Base-by-base conservation (phyloP, 2,888 invertebrate genomes). In the Ditula angustiorana region DNA sequence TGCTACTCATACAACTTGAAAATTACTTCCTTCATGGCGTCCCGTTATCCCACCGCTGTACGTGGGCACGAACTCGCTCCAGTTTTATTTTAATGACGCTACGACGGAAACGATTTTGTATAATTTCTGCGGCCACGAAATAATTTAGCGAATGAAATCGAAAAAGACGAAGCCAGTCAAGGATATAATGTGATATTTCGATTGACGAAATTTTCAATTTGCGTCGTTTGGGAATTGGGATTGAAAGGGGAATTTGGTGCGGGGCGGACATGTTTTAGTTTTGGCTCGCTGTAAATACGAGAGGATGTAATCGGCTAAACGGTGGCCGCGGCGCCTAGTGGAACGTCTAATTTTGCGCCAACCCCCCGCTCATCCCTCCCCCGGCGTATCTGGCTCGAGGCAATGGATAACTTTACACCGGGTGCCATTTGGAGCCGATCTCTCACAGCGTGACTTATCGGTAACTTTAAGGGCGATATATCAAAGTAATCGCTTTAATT, bases 401-500 rank as follows among this genome's bases (percentile, higher is more conserved):
- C 88, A 80, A 86, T 85, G 85, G 88, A 85, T 88, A 90, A 90
- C 86, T 90, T 90, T 85, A 86, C 87, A 88, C 82, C 77, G 86
- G 82, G 84, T 87, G 86, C 89, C 89, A 86, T 88, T 90, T 82
- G 86, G 83, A 85, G 84, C 86, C 89, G 87, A 90, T 88, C 88
- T 85, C 86, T 85, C 85, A 60, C 70, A 79, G 83, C 81, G 82
- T 91, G 90, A 92, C 90, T 92, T 92, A 92, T 91, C 89, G 90
- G 88, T 79, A 88, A 91, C 85, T 92, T 90, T 88, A 87, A 88
- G 82, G 79, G 84, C 83, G 77, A 92, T 92, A 90, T 90, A 90
- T 92, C 92, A 92, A 87, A 86, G 90, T 91, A 90, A 92, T 91
- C 87, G 90, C 83, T 88, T 92, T 90, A 92, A 91, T 92, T 91